Percentiles rank a stretch among this genome's conserved stretches.
Conservation (phyloP, 2,113 vertebrate species). For the Entosphenus tridentatus region DNA sequence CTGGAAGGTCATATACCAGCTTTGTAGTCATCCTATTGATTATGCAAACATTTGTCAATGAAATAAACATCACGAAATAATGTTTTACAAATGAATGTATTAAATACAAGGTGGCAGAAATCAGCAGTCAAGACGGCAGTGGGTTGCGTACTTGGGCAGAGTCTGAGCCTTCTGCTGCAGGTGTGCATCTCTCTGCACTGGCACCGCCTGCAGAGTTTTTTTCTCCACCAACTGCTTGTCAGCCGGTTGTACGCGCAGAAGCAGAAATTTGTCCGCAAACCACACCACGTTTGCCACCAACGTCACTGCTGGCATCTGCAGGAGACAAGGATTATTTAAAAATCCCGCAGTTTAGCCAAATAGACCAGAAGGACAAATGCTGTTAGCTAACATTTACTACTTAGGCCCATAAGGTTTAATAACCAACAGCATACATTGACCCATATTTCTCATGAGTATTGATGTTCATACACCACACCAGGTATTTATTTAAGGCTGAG, state of each 20-base stretch:
- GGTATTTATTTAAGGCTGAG: no score
- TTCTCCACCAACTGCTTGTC: conserved; percentile 63
- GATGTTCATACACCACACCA: no score
- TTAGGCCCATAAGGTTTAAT: not conserved
- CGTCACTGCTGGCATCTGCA: conserved; percentile 76
- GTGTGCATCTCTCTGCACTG: conserved; percentile 48
- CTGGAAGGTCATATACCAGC: no score
- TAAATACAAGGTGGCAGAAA: no score
- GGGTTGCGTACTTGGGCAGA: conserved; percentile 47
- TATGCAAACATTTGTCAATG: no score
- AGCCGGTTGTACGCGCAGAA: conserved; percentile 52
- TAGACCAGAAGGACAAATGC: not conserved
- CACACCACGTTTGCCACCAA: conserved; percentile 80
- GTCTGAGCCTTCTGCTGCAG: conserved; percentile 67
- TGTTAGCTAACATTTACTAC: fast-evolving
- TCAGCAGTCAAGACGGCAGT: no score
- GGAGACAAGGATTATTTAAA: not conserved
- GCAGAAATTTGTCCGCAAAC: conserved; percentile 76
- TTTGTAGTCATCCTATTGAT: no score
- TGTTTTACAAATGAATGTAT: no score
- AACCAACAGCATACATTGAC: no score
- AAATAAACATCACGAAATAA: no score
- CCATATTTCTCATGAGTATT: no score
- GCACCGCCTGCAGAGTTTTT: conserved; percentile 54
- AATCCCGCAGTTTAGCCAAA: no score